phyloP scores from a whole-genome alignment of 2,888 invertebrate species.

The Tyria jacobaeae region DNA sequence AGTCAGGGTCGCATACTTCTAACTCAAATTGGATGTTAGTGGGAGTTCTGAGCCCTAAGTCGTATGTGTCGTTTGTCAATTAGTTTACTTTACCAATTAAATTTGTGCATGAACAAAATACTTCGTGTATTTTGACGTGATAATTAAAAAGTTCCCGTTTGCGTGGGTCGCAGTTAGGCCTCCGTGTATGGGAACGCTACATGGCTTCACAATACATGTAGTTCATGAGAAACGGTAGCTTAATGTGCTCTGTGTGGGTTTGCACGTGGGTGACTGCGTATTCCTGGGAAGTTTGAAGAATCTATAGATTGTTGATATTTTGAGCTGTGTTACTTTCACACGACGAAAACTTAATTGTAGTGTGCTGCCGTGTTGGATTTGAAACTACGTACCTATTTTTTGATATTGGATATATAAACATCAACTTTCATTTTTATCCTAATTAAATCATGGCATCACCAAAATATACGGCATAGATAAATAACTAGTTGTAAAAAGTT shows the following conservation, averaged over 20 bases:
- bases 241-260: slow-evolving; percentile 32
- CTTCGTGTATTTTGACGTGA: slow-evolving; percentile 23
- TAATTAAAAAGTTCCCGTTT: slow-evolving; percentile 29
- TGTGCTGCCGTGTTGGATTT: neutral
- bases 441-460: too few relatives aligned
- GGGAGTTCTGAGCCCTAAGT: too few relatives aligned
- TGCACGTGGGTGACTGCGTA: slow-evolving; percentile 30
- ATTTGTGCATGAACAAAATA: slow-evolving; percentile 19
- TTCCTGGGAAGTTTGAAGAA: slow-evolving; percentile 24
- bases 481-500: too few relatives aligned
- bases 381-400: too few relatives aligned
- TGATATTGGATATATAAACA: too few relatives aligned
- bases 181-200: slow-evolving; percentile 18
- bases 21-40: too few relatives aligned
- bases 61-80: slow-evolving; percentile 13
- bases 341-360: neutral
- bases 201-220: slow-evolving; percentile 10
- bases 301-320: slow-evolving; percentile 14
- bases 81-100: slow-evolving; percentile 34
- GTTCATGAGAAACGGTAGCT: slow-evolving; percentile 17
- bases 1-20: too few relatives aligned
- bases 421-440: too few relatives aligned
- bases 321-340: slow-evolving; percentile 1
- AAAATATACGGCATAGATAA: too few relatives aligned
- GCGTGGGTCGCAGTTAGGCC: slow-evolving; percentile 13